Conservation (phyloP, 1,140 invertebrate genomes). For the Oreohelix idahoensis region DNA sequence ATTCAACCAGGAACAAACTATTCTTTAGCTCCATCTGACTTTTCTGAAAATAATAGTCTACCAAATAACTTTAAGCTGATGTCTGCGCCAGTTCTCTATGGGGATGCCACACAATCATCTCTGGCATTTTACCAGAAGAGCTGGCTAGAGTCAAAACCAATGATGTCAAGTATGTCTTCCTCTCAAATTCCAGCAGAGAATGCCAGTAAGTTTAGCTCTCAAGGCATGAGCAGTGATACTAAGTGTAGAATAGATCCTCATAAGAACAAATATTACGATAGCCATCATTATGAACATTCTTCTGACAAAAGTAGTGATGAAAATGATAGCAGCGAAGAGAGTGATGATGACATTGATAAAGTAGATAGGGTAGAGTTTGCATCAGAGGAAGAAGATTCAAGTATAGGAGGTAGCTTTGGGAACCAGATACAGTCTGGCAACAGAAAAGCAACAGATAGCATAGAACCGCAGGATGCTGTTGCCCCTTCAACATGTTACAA, state of each 20-base stretch:
- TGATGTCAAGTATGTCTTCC: background rate
- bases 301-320: background rate
- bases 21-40: background rate
- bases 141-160: background rate
- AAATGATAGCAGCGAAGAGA: slow-evolving; percentile 11
- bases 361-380: background rate
- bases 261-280: background rate
- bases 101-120: background rate
- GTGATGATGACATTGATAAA: background rate
- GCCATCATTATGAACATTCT: background rate
- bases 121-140: background rate
- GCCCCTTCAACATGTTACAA: slow-evolving; percentile 38
- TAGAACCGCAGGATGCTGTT: background rate
- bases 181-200: background rate
- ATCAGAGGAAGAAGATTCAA: background rate
- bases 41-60: background rate
- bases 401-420: background rate
- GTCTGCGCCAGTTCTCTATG: background rate
- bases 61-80: background rate
- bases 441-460: too few relatives aligned
- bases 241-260: background rate
- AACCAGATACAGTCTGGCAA: background rate
- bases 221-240: background rate
- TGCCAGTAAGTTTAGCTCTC: background rate
- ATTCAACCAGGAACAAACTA: background rate